Evolutionary conservation across 2,888 invertebrate species (phyloP).

Genomic region (Penaeus monodon): DNA sequence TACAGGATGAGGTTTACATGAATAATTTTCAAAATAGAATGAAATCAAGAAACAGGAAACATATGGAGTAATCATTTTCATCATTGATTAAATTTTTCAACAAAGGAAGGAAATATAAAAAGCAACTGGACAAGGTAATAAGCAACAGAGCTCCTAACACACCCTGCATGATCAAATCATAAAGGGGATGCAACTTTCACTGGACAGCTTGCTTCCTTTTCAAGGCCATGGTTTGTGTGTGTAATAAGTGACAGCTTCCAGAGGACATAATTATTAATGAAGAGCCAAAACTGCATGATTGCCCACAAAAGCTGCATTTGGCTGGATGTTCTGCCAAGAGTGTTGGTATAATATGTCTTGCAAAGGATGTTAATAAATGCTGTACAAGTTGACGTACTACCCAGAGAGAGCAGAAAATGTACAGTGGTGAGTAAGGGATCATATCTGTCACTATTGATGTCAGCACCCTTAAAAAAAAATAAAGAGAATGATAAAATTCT

Average conservation of each 20-base stretch:
- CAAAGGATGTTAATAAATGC: constrained; percentile 72
- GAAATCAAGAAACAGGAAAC: too few species aligned
- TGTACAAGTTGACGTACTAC: constrained; percentile 79
- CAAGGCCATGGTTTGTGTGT: constrained; percentile 82
- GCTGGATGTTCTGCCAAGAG: constrained; percentile 92
- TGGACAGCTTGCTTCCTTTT: constrained; percentile 82
- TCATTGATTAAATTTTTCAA: too few species aligned
- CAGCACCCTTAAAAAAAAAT: constrained; percentile 84
- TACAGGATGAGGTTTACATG: constrained; percentile 62
- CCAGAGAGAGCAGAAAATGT: constrained; percentile 96
- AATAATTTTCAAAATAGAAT: not conserved
- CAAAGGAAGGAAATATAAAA: too few species aligned
- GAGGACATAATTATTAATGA: constrained; percentile 94
- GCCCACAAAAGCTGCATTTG: constrained; percentile 98
- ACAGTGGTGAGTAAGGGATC: constrained; percentile 93
- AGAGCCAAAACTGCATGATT: constrained; percentile 92
- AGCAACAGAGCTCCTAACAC: not conserved
- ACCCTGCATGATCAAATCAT: constrained; percentile 83
- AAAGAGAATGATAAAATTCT: not conserved
- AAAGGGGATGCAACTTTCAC: constrained; percentile 81
- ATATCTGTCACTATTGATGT: constrained; percentile 90
- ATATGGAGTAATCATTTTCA: too few species aligned
- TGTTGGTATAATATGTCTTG: constrained; percentile 77
- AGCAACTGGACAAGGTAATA: not conserved
- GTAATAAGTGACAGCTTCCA: constrained; percentile 85